A percentile compares a stretch with the other conserved stretches of the same genome.
Conservation (phyloP, 2,888 invertebrate genomes). For the Catonia carolina region DNA sequence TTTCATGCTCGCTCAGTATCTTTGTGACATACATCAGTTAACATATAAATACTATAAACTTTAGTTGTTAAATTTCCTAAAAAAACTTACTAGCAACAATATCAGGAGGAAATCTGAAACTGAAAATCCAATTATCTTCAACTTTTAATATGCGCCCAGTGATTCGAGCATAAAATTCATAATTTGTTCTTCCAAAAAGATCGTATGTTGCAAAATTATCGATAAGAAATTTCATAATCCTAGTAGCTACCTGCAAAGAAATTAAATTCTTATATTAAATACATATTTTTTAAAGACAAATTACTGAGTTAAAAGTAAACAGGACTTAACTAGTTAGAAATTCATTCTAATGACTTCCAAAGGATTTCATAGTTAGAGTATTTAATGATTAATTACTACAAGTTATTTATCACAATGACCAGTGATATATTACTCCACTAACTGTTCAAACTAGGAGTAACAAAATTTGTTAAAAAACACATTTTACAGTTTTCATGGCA, state of each 20-base stretch:
- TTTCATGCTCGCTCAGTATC: too few relatives aligned
- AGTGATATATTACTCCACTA: too few relatives aligned
- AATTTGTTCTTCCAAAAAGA: slow-evolving; percentile 89
- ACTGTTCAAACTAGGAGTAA: too few relatives aligned
- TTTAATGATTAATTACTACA: too few relatives aligned
- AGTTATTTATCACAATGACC: too few relatives aligned
- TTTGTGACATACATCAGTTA: too few relatives aligned
- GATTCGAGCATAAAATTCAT: slow-evolving; percentile 91
- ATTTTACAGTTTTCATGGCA: too few relatives aligned
- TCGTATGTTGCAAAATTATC: slow-evolving; percentile 95
- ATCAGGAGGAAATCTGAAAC: slow-evolving; percentile 81
- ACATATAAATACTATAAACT: too few relatives aligned
- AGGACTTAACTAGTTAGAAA: too few relatives aligned
- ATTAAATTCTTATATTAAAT: slow-evolving; percentile 17
- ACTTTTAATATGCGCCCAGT: slow-evolving; percentile 88
- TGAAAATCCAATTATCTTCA: slow-evolving; percentile 93
- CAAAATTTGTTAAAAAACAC: too few relatives aligned
- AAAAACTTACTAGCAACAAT: slow-evolving; percentile 49
- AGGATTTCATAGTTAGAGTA: too few relatives aligned
- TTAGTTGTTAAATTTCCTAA: too few relatives aligned
- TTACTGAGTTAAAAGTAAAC: slow-evolving; percentile 13
- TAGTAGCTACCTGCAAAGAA: slow-evolving; percentile 72
- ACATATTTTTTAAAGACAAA: slow-evolving; percentile 1
- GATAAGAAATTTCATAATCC: slow-evolving; percentile 94
- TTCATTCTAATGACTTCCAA: background rate